Base-by-base conservation (phyloP, 2,113 vertebrate species). In the Orcinus orca region DNA sequence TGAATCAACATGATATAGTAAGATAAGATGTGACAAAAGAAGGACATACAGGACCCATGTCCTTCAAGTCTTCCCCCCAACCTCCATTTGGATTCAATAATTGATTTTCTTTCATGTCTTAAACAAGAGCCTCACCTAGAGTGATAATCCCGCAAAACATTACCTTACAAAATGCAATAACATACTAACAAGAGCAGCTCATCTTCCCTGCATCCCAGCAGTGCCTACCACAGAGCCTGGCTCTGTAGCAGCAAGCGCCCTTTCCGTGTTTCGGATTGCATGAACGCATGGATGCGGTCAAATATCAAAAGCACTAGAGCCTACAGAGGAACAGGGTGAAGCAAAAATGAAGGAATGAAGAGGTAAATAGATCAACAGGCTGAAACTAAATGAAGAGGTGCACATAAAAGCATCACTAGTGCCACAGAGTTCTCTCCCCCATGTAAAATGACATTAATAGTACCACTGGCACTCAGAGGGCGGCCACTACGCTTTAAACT, bases 401-500 rank as follows among this genome's bases (percentile, higher is more conserved):
- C 36, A 84, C n/a, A 92, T 89, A 84, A 93, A 97, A 81, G 4
- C 33, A 96, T 55, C 20, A 62, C 8, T 3, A 53, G 29, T 83
- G 63, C 21, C 70, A 94, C 25, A 41, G 70, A 58, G 17, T 55
- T 88, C 65, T 91, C 44, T 50, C 60, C 23, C 6, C 60, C 23
- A 81, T 67, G 70, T 85, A 71, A 96, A 92, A 79, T 74, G 50
- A 55, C 80, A 97, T 47, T 88, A 95, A 77, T 38, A 94, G 71
- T 53, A 90, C 47, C 33, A 84, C 26, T 92, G 47, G 62, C 31
- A 76, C 50, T 96, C 76, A 92, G 26, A 88, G 9, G 65, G 38
- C 95, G 20, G 23, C 26, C 80, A 97, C 41, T 81, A 55, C 0
- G 8, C 77, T 90, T 89, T 90, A 88, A 96, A 96, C 84, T 73